Evolutionary conservation across 2,888 invertebrate genomes (phyloP).

Genomic region (Anthoptus insignis): DNA sequence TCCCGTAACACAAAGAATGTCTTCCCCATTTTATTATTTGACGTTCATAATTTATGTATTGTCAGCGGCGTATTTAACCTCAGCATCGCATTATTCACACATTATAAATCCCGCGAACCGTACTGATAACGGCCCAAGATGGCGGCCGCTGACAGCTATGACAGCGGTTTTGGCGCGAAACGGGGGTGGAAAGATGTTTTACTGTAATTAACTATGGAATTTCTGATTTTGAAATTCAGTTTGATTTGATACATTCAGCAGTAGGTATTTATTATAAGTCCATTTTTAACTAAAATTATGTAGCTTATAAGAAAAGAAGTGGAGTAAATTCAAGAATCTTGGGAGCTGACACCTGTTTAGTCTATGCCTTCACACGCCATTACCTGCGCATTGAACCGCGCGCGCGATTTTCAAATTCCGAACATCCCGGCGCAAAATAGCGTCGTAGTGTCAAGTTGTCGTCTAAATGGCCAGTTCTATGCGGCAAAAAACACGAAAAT

Average conservation of each 20-base stretch:
- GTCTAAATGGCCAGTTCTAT: constrained; percentile 60
- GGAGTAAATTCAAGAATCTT: constrained; percentile 32
- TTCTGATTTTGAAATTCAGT: neutral
- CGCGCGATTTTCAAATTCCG: constrained; percentile 75
- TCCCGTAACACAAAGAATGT: constrained; percentile 57
- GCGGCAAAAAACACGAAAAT: constrained; percentile 44
- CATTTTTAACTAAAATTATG: too few relatives aligned
- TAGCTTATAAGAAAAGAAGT: neutral
- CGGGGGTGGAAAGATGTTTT: constrained; percentile 32
- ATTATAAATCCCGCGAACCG: constrained; percentile 83
- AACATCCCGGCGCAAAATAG: constrained; percentile 68
- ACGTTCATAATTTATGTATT: constrained; percentile 83
- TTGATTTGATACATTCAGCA: neutral
- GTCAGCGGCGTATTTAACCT: constrained; percentile 80
- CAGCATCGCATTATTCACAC: constrained; percentile 79
- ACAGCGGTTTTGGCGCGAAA: constrained; percentile 74
- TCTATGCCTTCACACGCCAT: constrained; percentile 81
- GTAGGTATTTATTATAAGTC: too few relatives aligned
- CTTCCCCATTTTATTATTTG: constrained; percentile 57
- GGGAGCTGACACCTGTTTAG: constrained; percentile 71
- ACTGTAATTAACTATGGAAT: neutral
- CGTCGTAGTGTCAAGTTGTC: constrained; percentile 67
- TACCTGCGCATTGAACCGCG: constrained; percentile 71
- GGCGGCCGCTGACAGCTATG: constrained; percentile 70
- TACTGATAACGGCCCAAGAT: constrained; percentile 77